A percentile compares a stretch with the other conserved stretches of the same genome.
Evolutionary conservation across 2,888 invertebrate species (phyloP).

Genomic region (Tanaodytes sp.): DNA sequence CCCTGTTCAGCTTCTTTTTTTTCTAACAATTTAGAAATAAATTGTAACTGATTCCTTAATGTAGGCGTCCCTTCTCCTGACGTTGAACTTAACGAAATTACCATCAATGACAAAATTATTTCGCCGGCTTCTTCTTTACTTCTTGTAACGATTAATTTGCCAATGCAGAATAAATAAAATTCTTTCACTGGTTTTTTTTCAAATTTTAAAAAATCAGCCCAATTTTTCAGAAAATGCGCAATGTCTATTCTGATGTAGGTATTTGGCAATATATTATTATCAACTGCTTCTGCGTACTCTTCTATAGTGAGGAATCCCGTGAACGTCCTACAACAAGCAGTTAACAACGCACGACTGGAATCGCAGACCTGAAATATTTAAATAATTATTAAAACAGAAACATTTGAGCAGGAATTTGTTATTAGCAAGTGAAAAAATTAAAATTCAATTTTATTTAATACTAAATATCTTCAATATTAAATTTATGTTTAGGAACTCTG

Average conservation of each 20-base stretch:
- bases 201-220: background rate
- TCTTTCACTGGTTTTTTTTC: background rate
- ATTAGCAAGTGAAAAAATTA: no score
- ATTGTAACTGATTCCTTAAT: no score
- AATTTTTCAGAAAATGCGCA: background rate
- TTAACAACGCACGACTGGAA: conserved; percentile 19
- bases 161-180: background rate
- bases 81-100: no score
- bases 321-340: conserved; percentile 32
- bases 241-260: background rate
- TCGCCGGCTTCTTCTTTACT: background rate
- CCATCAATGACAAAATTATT: no score
- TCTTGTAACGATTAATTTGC: background rate
- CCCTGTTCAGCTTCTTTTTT: no score
- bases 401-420: no score
- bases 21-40: no score
- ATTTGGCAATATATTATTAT: background rate
- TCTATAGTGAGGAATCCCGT: conserved; percentile 17
- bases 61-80: no score
- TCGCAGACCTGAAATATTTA: conserved; percentile 22
- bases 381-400: no score
- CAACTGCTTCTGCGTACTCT: background rate
- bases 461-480: no score
- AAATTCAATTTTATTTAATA: no score
- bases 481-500: no score